Base-by-base conservation (phyloP, 2,797 vertebrate species). In the Meriones psammophilus region DNA sequence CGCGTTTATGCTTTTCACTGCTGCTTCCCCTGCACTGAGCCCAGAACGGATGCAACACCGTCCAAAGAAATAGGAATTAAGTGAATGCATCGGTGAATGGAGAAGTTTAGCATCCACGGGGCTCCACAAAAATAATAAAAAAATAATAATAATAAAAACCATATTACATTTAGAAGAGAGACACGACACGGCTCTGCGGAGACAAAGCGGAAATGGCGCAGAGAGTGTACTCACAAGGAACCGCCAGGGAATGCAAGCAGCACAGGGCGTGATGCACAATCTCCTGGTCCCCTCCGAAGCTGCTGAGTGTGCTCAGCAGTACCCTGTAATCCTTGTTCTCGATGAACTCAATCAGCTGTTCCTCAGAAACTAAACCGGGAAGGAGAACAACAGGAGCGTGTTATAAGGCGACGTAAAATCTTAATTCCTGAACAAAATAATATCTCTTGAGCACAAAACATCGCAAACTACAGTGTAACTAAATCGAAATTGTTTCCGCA, bases 331-430 rank as follows among this genome's bases (percentile, higher is more conserved):
- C 99, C 98, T 99, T 99, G 98, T 98, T 99, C 98, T 99, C 99
- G 97, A 99, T 98, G 98, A 99, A 99, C 98, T 99, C 99, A 95
- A 98, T 97, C 28, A 99, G 98, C 80, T 99, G 99, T 64, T 99
- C 99, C 50, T 99, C 99, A 74, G 99, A 99, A 97, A 99, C 99
- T 99, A 97, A 96, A 95, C 90, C 93, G 84, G 79, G 10, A 98
- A 96, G 97, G 92, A 83, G 4, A 30, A 98, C 97, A 97, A 83
- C 66, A 54, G 33, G 13, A 89, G n/a, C 14, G 84, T 80, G 7
- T 10, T 78, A 89, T 64, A 91, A 93, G 15, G 28, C 46, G 13
- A 56, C 18, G 86, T 88, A 36, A 79, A 96, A 39, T 14, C 46
- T 76, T 71, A 96, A 62, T 89, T 94, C 74, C 13, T 93, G 30